These are phyloP conservation scores for Lutraria lutraria DNA, from an alignment of 2,888 invertebrate genomes.

Conservation along the genomic window DNA sequence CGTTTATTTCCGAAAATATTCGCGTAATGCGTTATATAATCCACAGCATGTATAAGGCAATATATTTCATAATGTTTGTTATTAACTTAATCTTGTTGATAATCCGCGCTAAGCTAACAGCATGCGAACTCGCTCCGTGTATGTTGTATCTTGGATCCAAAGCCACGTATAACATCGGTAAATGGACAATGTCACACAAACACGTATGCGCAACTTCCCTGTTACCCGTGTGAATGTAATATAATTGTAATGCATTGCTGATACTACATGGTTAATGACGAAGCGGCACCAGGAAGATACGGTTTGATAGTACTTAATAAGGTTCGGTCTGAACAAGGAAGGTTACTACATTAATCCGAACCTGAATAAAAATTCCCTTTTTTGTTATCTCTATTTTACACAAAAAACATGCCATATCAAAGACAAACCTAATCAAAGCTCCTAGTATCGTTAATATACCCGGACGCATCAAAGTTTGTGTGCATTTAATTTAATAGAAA, in stretches of 20 bases:
- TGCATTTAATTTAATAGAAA: too few relatives aligned
- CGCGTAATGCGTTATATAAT: too few relatives aligned
- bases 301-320: not conserved
- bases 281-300: not conserved
- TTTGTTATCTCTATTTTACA: not conserved
- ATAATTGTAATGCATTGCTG: not conserved
- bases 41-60: too few relatives aligned
- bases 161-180: not conserved
- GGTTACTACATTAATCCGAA: not conserved
- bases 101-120: too few relatives aligned
- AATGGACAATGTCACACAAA: not conserved
- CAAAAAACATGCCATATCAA: not conserved
- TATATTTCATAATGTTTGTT: too few relatives aligned
- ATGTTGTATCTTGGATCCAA: not conserved
- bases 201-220: constrained; percentile 3
- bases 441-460: not conserved
- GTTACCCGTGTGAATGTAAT: not conserved
- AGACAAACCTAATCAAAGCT: not conserved
- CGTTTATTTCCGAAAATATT: too few relatives aligned
- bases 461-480: not conserved
- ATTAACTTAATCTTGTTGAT: too few relatives aligned
- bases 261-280: not conserved
- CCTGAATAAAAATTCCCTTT: not conserved
- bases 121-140: not conserved
- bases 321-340: not conserved